Evolutionary conservation across 1,140 invertebrate genomes (phyloP), one percentile per base, ranked within the genome.

Genomic region (Pseudomyrmex pallidus): DNA sequence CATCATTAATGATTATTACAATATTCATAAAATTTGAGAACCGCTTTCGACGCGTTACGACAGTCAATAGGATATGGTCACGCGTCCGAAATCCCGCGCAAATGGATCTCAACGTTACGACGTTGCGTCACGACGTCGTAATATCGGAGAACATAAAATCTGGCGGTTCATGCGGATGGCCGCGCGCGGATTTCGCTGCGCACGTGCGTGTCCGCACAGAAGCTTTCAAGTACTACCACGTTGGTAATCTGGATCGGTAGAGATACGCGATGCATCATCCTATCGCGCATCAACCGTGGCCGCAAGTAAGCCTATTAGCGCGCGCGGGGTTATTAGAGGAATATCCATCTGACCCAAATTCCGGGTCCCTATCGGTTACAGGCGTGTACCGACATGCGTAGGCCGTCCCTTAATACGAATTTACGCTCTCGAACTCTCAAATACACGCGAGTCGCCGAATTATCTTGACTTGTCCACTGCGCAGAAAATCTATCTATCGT

Each of bases 231-330:
- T 87, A 35, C 35, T 35, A 35, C 5, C 7, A 76, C 82, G 83
- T 52, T 52, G 76, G 70, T 90, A 90, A 90, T 90, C 90, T 88
- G 48, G 83, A 62, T 82, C 70, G 83, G 46, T 13, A 70, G 86
- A 89, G 85, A 90, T 90, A 90, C 85, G 35, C 35, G 83, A 86
- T 64, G 74, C 80, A 67, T 74, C 86, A 63, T 86, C 56, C 85
- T 83, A 84, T 86, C 74, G 73, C 85, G 67, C 87, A 86, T 85
- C 74, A 83, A 59, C 10, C 48, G 25, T 82, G 64, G 54, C 61
- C 76, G 66, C 73, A 68, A 85, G 74, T 90, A 90, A 90, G 89
- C 89, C 86, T 90, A 90, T 90, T 90, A 90, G 56, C 54, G 76
- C 66, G 46, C 66, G 46, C 63, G 56, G 61, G 59, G 68, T 87